Evolutionary conservation across 2,113 vertebrate species (phyloP), one percentile per base, ranked within the genome.

Genomic region (Lichenostomus cassidix): DNA sequence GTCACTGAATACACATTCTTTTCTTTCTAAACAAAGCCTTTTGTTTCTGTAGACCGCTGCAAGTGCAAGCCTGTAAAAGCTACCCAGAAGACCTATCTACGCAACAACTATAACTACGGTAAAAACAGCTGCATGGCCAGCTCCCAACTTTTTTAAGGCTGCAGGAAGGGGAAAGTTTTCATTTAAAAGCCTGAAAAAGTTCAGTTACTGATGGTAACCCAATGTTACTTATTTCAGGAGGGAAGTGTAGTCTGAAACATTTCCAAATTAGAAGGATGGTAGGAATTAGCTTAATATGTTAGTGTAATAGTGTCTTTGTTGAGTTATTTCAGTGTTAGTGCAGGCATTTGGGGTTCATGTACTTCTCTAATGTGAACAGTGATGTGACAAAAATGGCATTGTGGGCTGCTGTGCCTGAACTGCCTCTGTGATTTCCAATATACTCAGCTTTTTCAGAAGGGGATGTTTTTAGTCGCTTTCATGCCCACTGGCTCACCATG

Each of bases 61-160:
- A 99, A 97, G 90, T 99, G 99, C 97, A 99, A 99, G 86, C 96
- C 97, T 7, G 92, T 99, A 39, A 98, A 97, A 97, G 98, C 98
- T 44, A 96, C 86, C 71, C 97, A 98, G 96, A 99, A 98, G 97
- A 99, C 98, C 33, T 99, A 99, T 58, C 74, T 98, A 75, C 99
- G 97, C 95, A 99, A 99, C 97, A 99, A 99, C 97, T 99, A 99
- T 50, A 99, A 99, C 97, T 99, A 99, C 1, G 99, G 99, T 99
- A 96, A 98, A 98, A 91, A 11, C 65, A 73, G 75, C 53, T 88
- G 82, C 29, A 1, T n/a, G 67, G 29, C 33, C 35, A 18, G 68
- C 18, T 63, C 89, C 58, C 59, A 74, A 4, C 7, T 1, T 7
- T 47, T 35, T 8, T 14, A 20, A 13, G 50, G 33, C 53, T 76